Base-by-base conservation (phyloP, 2,888 invertebrate genomes). In the Pyralis farinalis region DNA sequence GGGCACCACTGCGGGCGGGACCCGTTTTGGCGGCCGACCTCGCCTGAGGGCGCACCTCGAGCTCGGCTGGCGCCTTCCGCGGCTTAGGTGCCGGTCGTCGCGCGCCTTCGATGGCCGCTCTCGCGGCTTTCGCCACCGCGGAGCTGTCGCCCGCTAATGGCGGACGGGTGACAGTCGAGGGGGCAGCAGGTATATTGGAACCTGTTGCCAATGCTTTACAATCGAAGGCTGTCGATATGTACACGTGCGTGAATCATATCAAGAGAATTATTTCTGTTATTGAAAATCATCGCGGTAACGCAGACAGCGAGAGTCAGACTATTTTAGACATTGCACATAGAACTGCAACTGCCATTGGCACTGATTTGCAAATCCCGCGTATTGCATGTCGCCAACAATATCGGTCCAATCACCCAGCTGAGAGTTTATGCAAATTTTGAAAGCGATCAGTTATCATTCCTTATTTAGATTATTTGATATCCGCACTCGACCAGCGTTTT, bases 401-500 rank as follows among this genome's bases (percentile, higher is more conserved):
- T 55, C 40, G 55, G 51, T 46, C 48, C 47, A 63, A 60, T 49
- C 55, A 49, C 35, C 53, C 53, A 49, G 44, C 59, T 49, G 46
- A 47, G 43, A 53, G 46, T 46, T 34, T 34, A 34, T 40, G 34
- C 29, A 47, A 53, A 49, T 49, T 30, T 43, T 61, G 51, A 48
- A 55, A 48, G 33, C 49, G 53, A 35, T 61, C 54, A 25, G 49
- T 57, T 42, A 40, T 59, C 46, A 59, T 63, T 43, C 52, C 58
- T 42, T 60, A 63, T 46, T 44, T 60, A 37, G 55, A 61, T 30
- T 60, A 56, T 11, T 16, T 58, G 37, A 53, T 46, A 32, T 39
- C 49, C 34, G 55, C 56, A 21, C 43, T 43, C 41, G 43, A 48
- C 39, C 35, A 12, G 38, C 43, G 47, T 32, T 59, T 49, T 42